phyloP scores from a whole-genome alignment of 1,140 invertebrate genomes.

The Tachypleus tridentatus region DNA sequence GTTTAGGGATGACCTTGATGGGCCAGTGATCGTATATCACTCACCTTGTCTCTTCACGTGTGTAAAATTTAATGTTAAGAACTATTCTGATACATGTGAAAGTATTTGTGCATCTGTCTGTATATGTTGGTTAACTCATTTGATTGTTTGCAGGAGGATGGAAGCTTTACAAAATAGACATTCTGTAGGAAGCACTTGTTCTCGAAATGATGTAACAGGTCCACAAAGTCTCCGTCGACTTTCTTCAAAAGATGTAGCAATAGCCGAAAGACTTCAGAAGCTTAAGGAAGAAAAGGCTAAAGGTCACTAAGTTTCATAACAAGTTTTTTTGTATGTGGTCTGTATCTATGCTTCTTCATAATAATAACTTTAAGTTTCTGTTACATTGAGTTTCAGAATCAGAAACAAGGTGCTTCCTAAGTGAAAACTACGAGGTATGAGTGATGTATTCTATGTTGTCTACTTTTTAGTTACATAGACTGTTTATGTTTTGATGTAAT shows the following conservation, averaged over 20 bases:
- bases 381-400: constrained; percentile 4
- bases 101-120: no score
- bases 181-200: background rate
- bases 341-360: no score
- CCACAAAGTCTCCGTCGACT: background rate
- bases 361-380: background rate
- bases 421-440: background rate
- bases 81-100: no score
- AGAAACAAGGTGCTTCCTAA: constrained; percentile 4
- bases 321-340: background rate
- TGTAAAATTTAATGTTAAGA: no score
- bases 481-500: no score
- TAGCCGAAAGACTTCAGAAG: constrained; percentile 14
- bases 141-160: constrained; percentile 11
- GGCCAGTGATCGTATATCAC: no score
- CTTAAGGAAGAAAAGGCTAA: constrained; percentile 14
- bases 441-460: no score
- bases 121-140: no score
- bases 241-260: constrained; percentile 9
- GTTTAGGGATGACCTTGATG: no score
- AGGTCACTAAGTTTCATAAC: constrained; percentile 2
- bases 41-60: no score
- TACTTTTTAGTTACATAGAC: no score
- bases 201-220: constrained; percentile 9
- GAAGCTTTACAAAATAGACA: constrained; percentile 4